Evolutionary conservation across 2,888 invertebrate genomes (phyloP).

Genomic region (Watsonalla cultraria): DNA sequence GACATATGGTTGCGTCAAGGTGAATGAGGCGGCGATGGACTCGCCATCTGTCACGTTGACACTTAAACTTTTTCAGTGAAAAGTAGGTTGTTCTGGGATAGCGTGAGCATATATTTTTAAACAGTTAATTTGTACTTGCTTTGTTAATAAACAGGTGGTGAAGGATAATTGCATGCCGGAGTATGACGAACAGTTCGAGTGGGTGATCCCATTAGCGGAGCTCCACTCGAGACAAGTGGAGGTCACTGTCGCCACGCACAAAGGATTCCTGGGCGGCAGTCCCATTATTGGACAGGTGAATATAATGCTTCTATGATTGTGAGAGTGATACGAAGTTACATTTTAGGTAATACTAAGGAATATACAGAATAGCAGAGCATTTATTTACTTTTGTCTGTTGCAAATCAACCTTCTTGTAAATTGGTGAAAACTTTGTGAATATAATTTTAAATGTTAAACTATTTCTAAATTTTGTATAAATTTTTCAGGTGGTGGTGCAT

Average conservation of each 20-base stretch:
- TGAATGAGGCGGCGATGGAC: no score
- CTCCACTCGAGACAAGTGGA: conserved; percentile 87
- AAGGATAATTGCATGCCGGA: conserved; percentile 95
- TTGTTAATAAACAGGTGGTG: conserved; percentile 69
- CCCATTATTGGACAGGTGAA: conserved; percentile 89
- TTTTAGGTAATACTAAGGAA: no score
- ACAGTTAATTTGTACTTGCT: background rate
- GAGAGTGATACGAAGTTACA: background rate
- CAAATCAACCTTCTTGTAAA: no score
- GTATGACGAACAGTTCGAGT: conserved; percentile 95
- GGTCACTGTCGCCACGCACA: conserved; percentile 92
- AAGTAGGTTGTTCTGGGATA: no score
- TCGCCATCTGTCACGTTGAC: no score
- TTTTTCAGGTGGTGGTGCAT: conserved; percentile 80
- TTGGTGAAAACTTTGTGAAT: no score
- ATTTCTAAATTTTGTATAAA: background rate
- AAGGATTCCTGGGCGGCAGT: conserved; percentile 89
- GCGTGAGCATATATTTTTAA: no score
- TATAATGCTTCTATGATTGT: conserved; percentile 7
- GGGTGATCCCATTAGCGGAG: conserved; percentile 89
- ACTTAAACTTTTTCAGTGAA: no score
- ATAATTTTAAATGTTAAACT: no score
- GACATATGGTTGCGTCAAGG: no score
- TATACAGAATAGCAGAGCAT: no score
- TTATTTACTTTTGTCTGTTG: no score